Evolutionary conservation across 2,888 invertebrate species (phyloP), one percentile per base, ranked within the genome.

Genomic region (Brachylomia viminalis): DNA sequence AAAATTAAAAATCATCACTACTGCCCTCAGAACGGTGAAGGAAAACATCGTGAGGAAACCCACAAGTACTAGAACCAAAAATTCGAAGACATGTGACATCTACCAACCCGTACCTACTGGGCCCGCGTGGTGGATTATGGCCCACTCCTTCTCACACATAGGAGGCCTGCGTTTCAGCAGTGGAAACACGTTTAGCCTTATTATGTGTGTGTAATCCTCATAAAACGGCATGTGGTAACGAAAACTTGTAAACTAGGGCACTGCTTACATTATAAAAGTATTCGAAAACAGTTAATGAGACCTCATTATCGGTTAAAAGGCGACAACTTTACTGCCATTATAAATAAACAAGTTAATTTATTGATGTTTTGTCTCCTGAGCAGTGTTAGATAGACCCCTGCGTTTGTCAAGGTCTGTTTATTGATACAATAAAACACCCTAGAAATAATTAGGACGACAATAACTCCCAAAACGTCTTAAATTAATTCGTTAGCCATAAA

Each of bases 341-440:
- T 94, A 94, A 95, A 94, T 92, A 90, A 87, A 88, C 83, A 84
- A 88, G 89, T 92, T 93, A 92, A 93, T 94, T 94, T 92, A 92
- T 89, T 86, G 91, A 91, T 92, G 91, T 92, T 94, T 93, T 94
- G 93, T 93, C 88, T 91, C 86, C 91, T 91, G 87, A 86, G 86
- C 85, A 86, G 86, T 87, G 89, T 90, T 91, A 88, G 91, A 91
- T 89, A 88, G 90, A 87, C 87, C 89, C 89, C 89, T 90, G 88
- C 87, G 88, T 90, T 86, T 79, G 84, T 91, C 91, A 90, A 84
- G 92, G 91, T 91, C 82, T 90, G 88, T 94, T 95, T 95, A 95
- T 93, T 86, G 89, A 75, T 69, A 76, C 84, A 86, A 89, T 91
- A 91, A 93, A 92, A 91, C 59, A 66, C 87, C 76, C 78, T 82